These are phyloP conservation scores for Brienomyrus brachyistius DNA, from an alignment of 2,113 vertebrate species.

Conservation along the genomic window DNA sequence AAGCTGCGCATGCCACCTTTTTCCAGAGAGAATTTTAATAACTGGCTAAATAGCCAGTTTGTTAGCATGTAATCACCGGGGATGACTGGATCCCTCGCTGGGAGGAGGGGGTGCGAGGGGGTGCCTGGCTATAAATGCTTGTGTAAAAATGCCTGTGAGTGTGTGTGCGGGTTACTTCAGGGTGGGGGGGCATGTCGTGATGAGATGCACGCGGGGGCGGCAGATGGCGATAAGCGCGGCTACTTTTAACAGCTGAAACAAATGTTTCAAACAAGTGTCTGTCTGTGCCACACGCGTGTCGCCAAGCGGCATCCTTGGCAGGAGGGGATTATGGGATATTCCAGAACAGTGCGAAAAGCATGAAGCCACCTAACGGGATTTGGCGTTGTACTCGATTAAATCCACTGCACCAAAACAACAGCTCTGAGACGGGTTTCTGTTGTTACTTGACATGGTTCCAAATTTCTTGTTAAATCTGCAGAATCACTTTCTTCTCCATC, in stretches of 20 bases:
- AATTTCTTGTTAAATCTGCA: not conserved
- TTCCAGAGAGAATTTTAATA: not conserved
- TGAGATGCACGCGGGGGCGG: not conserved
- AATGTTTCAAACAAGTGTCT: constrained; percentile 10
- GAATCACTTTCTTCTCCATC: not conserved
- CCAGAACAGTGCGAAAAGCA: not conserved
- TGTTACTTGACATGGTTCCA: not conserved
- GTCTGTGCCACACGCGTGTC: not conserved
- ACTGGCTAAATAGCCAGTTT: not conserved
- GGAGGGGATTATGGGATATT: constrained; percentile 9
- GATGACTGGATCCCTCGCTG: not conserved
- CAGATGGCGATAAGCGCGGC: not conserved
- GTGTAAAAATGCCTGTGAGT: not conserved
- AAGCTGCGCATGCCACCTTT: not conserved
- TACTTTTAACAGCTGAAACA: constrained; percentile 1
- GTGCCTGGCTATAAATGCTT: not conserved
- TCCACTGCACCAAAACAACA: not conserved
- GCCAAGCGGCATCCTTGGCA: not conserved
- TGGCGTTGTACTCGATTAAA: not conserved
- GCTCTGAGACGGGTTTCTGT: not conserved
- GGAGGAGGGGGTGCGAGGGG: not conserved
- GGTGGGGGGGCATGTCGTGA: not conserved
- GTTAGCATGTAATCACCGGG: not conserved
- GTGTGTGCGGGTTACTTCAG: not conserved
- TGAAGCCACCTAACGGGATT: not conserved